Conservation (phyloP, 2,113 vertebrate genomes). For the Proteles cristata region DNA sequence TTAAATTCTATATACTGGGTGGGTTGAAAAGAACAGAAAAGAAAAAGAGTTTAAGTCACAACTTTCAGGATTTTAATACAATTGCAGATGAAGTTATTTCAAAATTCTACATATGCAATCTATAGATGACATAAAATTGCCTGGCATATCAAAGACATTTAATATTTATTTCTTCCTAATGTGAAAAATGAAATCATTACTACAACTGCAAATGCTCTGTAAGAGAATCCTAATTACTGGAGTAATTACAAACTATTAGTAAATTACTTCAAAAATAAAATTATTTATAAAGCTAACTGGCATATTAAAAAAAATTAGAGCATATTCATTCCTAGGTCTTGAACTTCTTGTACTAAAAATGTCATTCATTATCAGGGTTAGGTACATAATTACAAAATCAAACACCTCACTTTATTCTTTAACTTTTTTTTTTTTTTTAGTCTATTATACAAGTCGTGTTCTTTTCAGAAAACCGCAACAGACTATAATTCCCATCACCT, state of each 20-base stretch:
- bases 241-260: not conserved
- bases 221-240: slow-evolving; percentile 24
- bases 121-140: not conserved
- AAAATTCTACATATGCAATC: not conserved
- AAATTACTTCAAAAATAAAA: slow-evolving; percentile 36
- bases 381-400: not conserved
- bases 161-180: slow-evolving; percentile 8
- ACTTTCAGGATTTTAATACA: slow-evolving; percentile 37
- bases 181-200: not conserved
- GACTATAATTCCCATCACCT: not conserved
- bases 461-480: slow-evolving; percentile 5
- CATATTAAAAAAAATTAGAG: not conserved
- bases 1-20: slow-evolving; percentile 11
- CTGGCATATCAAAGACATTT: not conserved
- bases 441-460: not conserved
- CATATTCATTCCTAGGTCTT: not conserved
- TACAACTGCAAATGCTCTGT: not conserved
- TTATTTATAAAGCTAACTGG: not conserved
- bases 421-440: not conserved
- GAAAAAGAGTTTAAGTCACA: not conserved
- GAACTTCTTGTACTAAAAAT: not conserved
- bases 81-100: slow-evolving; percentile 6
- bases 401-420: not conserved
- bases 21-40: slow-evolving; percentile 38
- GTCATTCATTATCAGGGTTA: not conserved